A percentile compares a stretch with the other conserved stretches of the same genome.
These are phyloP conservation scores for Butorides virescens DNA, from an alignment of 2,113 vertebrate genomes.

Conservation along the genomic window DNA sequence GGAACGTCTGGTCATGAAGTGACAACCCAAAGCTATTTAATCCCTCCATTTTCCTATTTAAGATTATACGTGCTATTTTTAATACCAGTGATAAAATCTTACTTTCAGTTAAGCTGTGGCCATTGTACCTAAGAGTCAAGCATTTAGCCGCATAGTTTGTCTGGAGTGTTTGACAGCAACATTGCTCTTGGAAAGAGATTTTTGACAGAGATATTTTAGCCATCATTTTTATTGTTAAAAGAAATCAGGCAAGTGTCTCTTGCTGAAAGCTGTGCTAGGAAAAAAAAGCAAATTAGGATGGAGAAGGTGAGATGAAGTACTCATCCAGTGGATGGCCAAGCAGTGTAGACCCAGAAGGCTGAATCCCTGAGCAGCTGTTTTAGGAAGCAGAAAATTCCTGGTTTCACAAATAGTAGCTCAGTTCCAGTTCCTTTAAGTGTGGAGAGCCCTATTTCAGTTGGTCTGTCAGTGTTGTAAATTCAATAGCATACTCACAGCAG, in stretches of 20 bases:
- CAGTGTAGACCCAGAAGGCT: background rate
- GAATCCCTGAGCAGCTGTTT: background rate
- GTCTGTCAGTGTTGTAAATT: slow-evolving; percentile 14
- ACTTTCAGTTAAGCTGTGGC: background rate
- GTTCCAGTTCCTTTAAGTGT: background rate
- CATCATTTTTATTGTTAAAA: background rate
- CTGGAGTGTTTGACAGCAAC: background rate
- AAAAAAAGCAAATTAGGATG: background rate
- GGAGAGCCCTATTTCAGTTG: background rate
- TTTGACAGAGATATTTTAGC: slow-evolving; percentile 1
- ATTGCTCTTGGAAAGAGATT: slow-evolving; percentile 6
- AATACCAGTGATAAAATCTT: slow-evolving; percentile 40
- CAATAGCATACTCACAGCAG: slow-evolving; percentile 24
- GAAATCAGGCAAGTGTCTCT: background rate
- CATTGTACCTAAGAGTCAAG: background rate
- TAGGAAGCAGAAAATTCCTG: background rate
- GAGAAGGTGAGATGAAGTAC: background rate
- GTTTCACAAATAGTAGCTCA: background rate
- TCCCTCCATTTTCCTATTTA: background rate
- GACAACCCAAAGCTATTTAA: background rate
- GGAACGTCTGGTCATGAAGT: background rate
- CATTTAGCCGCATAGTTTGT: background rate
- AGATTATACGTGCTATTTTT: background rate
- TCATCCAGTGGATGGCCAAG: background rate
- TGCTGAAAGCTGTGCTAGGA: background rate